A percentile compares a stretch with the other conserved stretches of the same genome.
phyloP scores from a whole-genome alignment of 2,888 invertebrate genomes.

The Pimpla rufipes region DNA sequence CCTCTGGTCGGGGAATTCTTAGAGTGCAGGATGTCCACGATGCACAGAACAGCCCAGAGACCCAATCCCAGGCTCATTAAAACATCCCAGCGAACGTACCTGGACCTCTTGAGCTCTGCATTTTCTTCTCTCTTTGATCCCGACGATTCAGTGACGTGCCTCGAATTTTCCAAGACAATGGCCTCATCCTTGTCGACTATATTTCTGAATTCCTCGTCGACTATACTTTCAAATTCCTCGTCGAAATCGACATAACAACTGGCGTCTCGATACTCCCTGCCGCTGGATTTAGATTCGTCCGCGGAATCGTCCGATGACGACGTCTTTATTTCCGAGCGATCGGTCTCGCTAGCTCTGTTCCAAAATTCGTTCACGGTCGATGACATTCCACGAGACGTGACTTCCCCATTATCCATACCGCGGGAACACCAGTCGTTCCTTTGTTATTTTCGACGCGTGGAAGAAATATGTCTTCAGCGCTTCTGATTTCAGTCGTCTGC shows the following conservation, averaged over 20 bases:
- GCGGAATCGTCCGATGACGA: constrained; percentile 55
- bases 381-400: constrained; percentile 63
- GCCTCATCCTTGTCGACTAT: constrained; percentile 8
- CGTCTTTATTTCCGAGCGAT: constrained; percentile 74
- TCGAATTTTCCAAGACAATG: constrained; percentile 19
- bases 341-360: constrained; percentile 84
- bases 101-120: constrained; percentile 45
- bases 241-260: constrained; percentile 63
- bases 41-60: constrained; percentile 76
- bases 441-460: constrained; percentile 24
- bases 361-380: constrained; percentile 84
- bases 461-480: neutral
- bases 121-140: neutral
- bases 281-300: constrained; percentile 44
- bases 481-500: constrained; percentile 12
- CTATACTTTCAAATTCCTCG: constrained; percentile 22
- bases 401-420: constrained; percentile 42
- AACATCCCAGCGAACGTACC: constrained; percentile 75
- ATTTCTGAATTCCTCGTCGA: constrained; percentile 38
- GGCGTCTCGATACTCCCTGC: constrained; percentile 55
- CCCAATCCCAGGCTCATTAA: constrained; percentile 74
- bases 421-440: constrained; percentile 42
- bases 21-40: constrained; percentile 68
- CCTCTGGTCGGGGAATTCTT: constrained; percentile 60
- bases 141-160: constrained; percentile 1